These are phyloP conservation scores for Sitta europaea DNA, from an alignment of 2,113 vertebrate species.

Conservation along the genomic window DNA sequence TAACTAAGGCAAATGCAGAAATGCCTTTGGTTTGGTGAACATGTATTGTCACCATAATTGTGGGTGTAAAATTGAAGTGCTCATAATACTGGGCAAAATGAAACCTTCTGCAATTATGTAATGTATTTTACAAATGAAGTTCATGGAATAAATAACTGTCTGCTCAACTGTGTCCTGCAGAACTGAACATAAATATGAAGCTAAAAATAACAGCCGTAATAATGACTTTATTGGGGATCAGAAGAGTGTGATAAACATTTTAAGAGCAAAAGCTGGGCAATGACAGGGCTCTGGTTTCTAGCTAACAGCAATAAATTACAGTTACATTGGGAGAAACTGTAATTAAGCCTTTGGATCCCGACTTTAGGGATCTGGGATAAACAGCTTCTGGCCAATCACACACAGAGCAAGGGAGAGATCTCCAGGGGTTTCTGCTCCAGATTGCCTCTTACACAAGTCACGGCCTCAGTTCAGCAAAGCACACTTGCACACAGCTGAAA, in stretches of 20 bases:
- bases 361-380: not conserved
- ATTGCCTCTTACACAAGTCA: not conserved
- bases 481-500: not conserved
- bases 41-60: not conserved
- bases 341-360: conserved; percentile 7
- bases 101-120: not conserved
- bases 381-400: conserved; percentile 3
- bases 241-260: not conserved
- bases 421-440: not conserved
- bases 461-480: not conserved
- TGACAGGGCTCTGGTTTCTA: not conserved
- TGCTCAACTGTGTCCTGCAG: not conserved
- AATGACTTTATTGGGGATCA: not conserved
- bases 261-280: not conserved
- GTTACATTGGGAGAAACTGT: not conserved
- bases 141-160: not conserved
- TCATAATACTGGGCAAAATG: not conserved
- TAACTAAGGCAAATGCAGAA: not conserved
- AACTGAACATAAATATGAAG: not conserved
- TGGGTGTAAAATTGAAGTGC: not conserved
- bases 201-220: conserved; percentile 10
- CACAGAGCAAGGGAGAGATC: not conserved
- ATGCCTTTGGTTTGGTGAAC: not conserved
- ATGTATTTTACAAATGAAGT: not conserved
- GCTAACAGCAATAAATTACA: not conserved